Evolutionary conservation across 2,888 invertebrate genomes (phyloP), one percentile per base, ranked within the genome.

Genomic region (Keiferia lycopersicella): DNA sequence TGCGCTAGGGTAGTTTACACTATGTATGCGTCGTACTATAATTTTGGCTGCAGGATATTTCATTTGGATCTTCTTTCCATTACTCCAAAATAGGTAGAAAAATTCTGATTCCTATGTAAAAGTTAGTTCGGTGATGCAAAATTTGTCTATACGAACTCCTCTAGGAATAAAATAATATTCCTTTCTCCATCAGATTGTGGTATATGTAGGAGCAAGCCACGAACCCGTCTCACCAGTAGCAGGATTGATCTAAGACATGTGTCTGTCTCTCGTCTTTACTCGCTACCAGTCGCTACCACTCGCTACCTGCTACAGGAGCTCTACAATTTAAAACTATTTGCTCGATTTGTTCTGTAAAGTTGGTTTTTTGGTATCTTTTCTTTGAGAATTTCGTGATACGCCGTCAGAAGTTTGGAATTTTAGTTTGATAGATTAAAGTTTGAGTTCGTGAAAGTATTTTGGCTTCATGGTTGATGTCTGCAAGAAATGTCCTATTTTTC

Each of bases 181-280:
- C 26, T 20, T 20, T 53, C 56, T 34, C 39, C 45, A 45, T 11
- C 56, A 68, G 68, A 69, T 69, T 73, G 76, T 75, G 76, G 72
- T 75, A 71, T 74, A 76, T 76, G 82, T 78, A 78, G 34, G 56
- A 56, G 78, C 76, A 76, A 65, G 76, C 78, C 81, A 75, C 79
- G 85, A 81, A 82, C 82, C 76, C 73, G 86, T 82, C 84, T 68
- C 77, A 78, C 80, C 79, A 71, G 77, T 73, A 74, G 73, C 69
- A 70, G 83, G 87, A 88, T 86, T 87, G 90, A 91, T 89, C 88
- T 82, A 68, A 77, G 83, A 79, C 89, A 88, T 84, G 87, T 88
- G 90, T 87, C 88, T 76, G 84, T 83, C 83, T 74, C 78, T 71
- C 57, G 39, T 18, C 22, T 60, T 6, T 18, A 30, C 60, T 22